Base-by-base conservation (phyloP, 2,113 vertebrate genomes). In the Pedionomus torquatus region DNA sequence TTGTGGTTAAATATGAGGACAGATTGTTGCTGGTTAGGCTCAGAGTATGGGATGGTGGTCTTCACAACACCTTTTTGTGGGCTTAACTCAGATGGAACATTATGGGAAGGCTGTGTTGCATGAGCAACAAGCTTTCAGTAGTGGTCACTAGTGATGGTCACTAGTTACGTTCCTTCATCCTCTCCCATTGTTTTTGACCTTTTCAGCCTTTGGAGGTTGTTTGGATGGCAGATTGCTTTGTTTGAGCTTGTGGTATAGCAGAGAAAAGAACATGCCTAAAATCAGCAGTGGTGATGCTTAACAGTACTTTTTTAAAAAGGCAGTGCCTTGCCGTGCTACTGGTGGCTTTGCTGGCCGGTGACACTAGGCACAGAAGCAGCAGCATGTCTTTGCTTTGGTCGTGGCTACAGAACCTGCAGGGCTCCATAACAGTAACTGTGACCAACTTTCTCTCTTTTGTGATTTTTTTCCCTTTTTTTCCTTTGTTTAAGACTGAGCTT, bases 401-500 rank as follows among this genome's bases (percentile, higher is more conserved):
- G n/a, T 83, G 90, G 31, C 84, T 90, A 74, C 85, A 95, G 87
- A 96, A 86, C 71, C 95, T 5, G 71, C 95, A 25, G 96, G 95
- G 92, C 95, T 97, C 88, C 93, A 58, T 83, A 43, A 78, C 94
- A 93, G 93, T 92, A 89, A 95, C 96, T 96, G 93, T 94, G 90
- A 92, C 92, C 90, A 97, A 90, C 96, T 94, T 96, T 95, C 92
- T 87, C 83, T 95, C 87, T 87, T 93, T 94, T 95, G 89, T 96
- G 94, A 41, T 91, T 89, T 95, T 95, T 94, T 94, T 39, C 15
- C 84, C 25, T 95, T 86, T 94, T 87, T 92, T 80, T 46, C 37
- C 94, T 97, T 97, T 97, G 95, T 97, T 96, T 97, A 97, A 96
- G 89, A 69, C 52, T 46, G 52, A 95, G 97, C 94, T 97, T 97